Evolutionary conservation across 2,888 invertebrate species (phyloP).

Genomic region (Girardia tigrina): DNA sequence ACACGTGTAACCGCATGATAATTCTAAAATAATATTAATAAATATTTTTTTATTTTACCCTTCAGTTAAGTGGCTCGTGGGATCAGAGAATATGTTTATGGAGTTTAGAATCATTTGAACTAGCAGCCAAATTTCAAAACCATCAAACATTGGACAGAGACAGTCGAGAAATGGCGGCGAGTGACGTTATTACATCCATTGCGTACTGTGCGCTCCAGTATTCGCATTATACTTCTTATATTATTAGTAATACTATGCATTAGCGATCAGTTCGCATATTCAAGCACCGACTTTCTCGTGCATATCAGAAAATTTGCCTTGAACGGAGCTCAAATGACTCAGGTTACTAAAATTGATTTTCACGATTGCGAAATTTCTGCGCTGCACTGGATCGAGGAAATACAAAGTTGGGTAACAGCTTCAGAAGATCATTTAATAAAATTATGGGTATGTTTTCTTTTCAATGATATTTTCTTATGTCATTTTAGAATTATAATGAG

Average conservation of each 20-base stretch:
- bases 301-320: not conserved
- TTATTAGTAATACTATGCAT: not conserved
- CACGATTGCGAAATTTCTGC: not conserved
- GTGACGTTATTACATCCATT: not conserved
- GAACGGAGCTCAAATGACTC: not conserved
- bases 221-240: not conserved
- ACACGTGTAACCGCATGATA: no score
- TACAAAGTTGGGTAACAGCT: not conserved
- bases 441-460: not conserved
- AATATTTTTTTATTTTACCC: no score
- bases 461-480: not conserved
- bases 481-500: not conserved
- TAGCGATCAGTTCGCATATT: conserved; percentile 19
- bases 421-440: not conserved
- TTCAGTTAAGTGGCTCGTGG: not conserved
- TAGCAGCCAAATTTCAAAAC: not conserved
- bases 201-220: not conserved
- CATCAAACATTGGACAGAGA: not conserved
- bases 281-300: not conserved
- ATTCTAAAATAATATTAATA: no score
- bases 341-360: not conserved
- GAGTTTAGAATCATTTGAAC: not conserved
- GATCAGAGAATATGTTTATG: conserved; percentile 16
- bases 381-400: not conserved
- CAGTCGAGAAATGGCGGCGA: not conserved